Evolutionary conservation across 2,113 vertebrate species (phyloP).

Genomic region (Nesospiza acunhae): DNA sequence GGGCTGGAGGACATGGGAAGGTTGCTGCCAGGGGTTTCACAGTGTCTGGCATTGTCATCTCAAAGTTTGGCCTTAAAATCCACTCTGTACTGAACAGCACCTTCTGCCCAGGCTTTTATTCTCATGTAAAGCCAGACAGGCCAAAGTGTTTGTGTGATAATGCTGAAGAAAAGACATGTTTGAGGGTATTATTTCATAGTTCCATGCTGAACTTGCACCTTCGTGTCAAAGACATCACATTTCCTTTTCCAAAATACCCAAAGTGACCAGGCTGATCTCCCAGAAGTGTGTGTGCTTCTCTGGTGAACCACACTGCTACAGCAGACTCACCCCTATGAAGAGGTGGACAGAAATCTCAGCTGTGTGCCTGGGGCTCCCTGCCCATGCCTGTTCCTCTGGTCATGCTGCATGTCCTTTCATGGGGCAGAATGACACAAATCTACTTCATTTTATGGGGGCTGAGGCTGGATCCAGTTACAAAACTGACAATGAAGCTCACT

Average conservation of each 20-base stretch:
- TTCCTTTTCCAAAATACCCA: fast-evolving
- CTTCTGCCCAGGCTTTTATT: neutral
- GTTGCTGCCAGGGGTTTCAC: neutral
- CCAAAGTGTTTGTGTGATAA: neutral
- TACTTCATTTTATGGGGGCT: neutral
- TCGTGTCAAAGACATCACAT: fast-evolving
- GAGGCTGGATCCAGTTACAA: neutral
- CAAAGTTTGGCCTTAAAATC: conserved; percentile 20
- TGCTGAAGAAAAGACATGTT: neutral
- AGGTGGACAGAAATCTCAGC: neutral
- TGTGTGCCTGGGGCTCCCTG: fast-evolving
- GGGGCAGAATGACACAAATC: neutral
- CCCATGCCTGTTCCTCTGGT: neutral
- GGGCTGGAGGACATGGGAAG: neutral
- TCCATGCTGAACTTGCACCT: neutral
- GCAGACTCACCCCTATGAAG: fast-evolving
- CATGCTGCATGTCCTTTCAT: neutral
- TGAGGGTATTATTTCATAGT: neutral
- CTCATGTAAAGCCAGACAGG: neutral
- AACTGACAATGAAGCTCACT: neutral
- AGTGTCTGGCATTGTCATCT: neutral
- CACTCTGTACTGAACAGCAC: neutral
- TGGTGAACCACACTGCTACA: neutral
- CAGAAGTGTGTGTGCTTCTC: neutral
- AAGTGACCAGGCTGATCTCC: neutral